These are phyloP conservation scores for Conus ventricosus DNA, from an alignment of 1,140 invertebrate genomes.

Conservation along the genomic window DNA sequence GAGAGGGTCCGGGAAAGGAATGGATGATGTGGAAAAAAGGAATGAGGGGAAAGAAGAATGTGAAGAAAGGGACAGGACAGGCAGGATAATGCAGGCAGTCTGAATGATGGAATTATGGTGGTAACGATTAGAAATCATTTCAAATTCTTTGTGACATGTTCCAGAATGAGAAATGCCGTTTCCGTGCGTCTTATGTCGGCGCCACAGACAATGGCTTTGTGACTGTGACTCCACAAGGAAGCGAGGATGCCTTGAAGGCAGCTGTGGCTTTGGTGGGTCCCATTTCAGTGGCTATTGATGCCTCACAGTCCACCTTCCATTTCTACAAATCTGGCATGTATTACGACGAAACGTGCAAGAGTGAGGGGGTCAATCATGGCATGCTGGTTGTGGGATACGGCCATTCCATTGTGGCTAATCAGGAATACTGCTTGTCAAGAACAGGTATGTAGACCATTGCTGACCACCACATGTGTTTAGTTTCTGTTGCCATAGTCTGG, in stretches of 20 bases:
- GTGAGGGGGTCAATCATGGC: slow-evolving; percentile 87
- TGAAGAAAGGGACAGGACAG: no score
- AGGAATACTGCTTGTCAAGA: slow-evolving; percentile 93
- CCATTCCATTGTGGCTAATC: slow-evolving; percentile 73
- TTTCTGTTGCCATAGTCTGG: no score
- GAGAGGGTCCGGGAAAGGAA: no score
- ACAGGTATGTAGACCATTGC: slow-evolving; percentile 73
- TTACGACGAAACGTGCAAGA: slow-evolving; percentile 67
- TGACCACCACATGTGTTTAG: no score
- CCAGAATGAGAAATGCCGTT: slow-evolving; percentile 75
- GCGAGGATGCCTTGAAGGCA: slow-evolving; percentile 81
- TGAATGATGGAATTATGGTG: no score
- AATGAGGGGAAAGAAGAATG: no score
- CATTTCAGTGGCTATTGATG: slow-evolving; percentile 88
- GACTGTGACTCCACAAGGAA: slow-evolving; percentile 79
- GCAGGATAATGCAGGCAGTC: no score
- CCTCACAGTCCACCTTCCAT: slow-evolving; percentile 52
- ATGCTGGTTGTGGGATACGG: slow-evolving; percentile 92
- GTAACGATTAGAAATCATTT: no score
- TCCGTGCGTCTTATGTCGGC: slow-evolving; percentile 50
- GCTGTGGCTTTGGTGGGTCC: slow-evolving; percentile 93
- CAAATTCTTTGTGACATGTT: background rate
- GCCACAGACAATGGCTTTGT: slow-evolving; percentile 82
- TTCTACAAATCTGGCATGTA: slow-evolving; percentile 29
- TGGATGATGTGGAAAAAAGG: no score